These are phyloP conservation scores for Pantherophis alleghaniensis DNA, from an alignment of 2,797 vertebrate genomes.

Conservation along the genomic window DNA sequence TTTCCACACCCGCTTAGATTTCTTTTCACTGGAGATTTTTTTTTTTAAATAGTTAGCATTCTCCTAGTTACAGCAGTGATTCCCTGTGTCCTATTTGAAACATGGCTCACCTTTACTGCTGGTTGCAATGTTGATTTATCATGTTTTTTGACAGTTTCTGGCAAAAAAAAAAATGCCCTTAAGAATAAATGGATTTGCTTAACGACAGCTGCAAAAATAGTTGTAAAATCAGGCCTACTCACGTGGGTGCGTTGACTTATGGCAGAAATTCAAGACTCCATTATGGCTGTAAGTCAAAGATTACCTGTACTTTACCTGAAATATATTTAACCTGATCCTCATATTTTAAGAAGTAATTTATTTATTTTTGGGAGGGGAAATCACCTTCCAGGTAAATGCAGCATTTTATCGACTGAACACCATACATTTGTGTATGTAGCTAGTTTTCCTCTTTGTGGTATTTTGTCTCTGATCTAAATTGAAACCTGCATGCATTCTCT, in stretches of 20 bases:
- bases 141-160: not conserved
- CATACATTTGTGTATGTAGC: not conserved
- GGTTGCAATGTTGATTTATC: not conserved
- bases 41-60: not conserved
- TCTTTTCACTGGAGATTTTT: conserved; percentile 11
- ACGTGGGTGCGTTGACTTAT: too few species aligned
- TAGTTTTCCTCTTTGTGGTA: not conserved
- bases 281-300: too few species aligned
- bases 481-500: not conserved
- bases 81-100: not conserved
- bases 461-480: not conserved
- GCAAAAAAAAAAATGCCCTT: not conserved
- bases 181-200: too few species aligned
- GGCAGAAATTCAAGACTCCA: too few species aligned
- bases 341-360: not conserved
- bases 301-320: not conserved
- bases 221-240: too few species aligned
- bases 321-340: not conserved
- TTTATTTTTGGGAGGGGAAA: not conserved
- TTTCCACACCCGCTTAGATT: conserved; percentile 15
- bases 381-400: not conserved
- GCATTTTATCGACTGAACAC: not conserved
- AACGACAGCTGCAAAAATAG: too few species aligned
- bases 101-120: not conserved
- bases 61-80: not conserved